phyloP scores from a whole-genome alignment of 2,888 invertebrate species.

The Poecilus cupreus region DNA sequence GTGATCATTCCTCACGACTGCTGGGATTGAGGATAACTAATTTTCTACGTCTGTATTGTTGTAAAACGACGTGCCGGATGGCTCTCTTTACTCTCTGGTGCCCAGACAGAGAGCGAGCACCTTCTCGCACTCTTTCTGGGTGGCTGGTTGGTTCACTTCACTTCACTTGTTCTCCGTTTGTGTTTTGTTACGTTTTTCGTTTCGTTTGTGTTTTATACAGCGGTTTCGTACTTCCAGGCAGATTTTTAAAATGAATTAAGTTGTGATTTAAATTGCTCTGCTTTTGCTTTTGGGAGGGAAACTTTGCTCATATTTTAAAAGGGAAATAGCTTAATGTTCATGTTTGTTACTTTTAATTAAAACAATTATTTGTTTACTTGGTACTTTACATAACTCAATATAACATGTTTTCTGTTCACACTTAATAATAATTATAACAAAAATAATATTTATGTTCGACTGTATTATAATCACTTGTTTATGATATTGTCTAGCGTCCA shows the following conservation, averaged over 20 bases:
- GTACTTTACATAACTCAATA: too few species aligned
- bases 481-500: too few species aligned
- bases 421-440: too few species aligned
- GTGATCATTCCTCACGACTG: constrained; percentile 20
- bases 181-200: constrained; percentile 27
- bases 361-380: too few species aligned
- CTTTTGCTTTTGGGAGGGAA: constrained; percentile 18
- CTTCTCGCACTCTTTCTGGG: not conserved
- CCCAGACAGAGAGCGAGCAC: not conserved
- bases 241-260: constrained; percentile 56
- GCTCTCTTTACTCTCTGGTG: constrained; percentile 20
- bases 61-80: constrained; percentile 58
- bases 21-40: constrained; percentile 62
- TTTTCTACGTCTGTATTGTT: constrained; percentile 62
- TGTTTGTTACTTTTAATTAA: too few species aligned
- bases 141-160: too few species aligned
- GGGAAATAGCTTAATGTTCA: too few species aligned
- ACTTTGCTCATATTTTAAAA: not conserved
- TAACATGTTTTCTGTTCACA: too few species aligned
- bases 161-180: constrained; percentile 10
- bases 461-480: too few species aligned
- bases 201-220: constrained; percentile 40
- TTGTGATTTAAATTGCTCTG: constrained; percentile 52
- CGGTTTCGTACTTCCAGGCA: constrained; percentile 37
- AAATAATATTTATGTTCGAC: too few species aligned